A percentile compares a stretch with the other conserved stretches of the same genome.
These are phyloP conservation scores for Elephas maximus DNA, from an alignment of 2,113 vertebrate genomes.

Conservation along the genomic window DNA sequence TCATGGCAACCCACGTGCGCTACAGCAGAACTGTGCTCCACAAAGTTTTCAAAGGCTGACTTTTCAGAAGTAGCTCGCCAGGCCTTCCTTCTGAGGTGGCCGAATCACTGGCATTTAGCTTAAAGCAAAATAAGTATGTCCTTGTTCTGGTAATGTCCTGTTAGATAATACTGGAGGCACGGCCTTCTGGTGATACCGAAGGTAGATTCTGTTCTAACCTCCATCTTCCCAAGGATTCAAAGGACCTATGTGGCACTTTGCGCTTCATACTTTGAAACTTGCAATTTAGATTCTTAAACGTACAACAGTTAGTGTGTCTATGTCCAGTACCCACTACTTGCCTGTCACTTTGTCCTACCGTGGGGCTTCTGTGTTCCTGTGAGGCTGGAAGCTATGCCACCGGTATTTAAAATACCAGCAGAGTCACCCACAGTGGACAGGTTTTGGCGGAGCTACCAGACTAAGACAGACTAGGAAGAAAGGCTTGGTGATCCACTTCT, in stretches of 20 bases:
- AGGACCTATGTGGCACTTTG: background rate
- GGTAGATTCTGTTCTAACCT: too few relatives aligned
- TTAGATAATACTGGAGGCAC: rapidly evolving
- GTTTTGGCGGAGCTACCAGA: too few relatives aligned
- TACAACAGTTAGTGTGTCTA: background rate
- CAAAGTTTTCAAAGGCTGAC: background rate
- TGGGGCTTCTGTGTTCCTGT: too few relatives aligned
- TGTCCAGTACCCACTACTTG: background rate
- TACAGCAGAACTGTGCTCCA: background rate
- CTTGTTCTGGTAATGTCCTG: rapidly evolving
- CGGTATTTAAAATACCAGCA: too few relatives aligned
- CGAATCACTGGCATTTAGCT: background rate
- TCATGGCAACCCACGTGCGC: background rate
- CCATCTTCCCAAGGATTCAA: background rate
- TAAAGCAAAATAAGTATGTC: background rate
- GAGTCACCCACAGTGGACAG: too few relatives aligned
- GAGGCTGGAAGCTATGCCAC: too few relatives aligned
- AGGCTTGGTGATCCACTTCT: too few relatives aligned
- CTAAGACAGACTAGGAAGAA: too few relatives aligned
- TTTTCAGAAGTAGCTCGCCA: background rate
- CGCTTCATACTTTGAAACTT: background rate
- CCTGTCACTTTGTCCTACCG: too few relatives aligned
- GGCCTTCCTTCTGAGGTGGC: background rate
- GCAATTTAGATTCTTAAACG: background rate
- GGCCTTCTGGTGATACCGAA: background rate